A percentile compares a stretch with the other conserved stretches of the same genome.
Evolutionary conservation across 2,888 invertebrate genomes (phyloP).

Genomic region (Caenorhabditis doughertyi): DNA sequence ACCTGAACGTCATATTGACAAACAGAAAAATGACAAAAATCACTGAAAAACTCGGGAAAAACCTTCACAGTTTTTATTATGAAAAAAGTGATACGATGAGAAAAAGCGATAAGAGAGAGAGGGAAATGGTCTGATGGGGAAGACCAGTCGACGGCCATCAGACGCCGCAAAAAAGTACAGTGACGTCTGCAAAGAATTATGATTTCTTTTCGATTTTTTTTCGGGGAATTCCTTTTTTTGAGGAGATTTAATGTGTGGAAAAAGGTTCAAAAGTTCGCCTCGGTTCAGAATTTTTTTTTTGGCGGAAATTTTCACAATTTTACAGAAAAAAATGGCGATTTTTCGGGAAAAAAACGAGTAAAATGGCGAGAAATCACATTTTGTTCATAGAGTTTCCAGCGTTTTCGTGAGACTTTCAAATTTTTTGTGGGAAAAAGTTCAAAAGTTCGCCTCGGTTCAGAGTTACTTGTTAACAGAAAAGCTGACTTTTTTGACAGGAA

Average conservation of each 20-base stretch:
- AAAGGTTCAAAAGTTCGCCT: background rate
- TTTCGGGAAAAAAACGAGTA: no score
- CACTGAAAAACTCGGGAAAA: no score
- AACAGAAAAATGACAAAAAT: background rate
- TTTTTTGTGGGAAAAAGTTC: background rate
- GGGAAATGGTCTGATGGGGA: conserved; percentile 45
- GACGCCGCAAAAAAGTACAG: conserved; percentile 33
- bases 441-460: background rate
- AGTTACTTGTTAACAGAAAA: no score
- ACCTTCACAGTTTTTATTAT: no score
- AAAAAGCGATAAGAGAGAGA: conserved; percentile 6
- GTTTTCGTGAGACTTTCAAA: no score
- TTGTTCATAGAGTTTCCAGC: no score
- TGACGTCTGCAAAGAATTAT: conserved; percentile 17
- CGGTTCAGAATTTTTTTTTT: no score
- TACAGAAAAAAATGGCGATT: no score
- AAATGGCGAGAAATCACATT: no score
- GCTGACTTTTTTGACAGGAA: no score
- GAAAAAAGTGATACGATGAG: conserved; percentile 17
- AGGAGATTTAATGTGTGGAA: background rate
- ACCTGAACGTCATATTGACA: no score
- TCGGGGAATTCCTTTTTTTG: background rate
- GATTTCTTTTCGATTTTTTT: background rate
- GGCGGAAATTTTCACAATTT: no score
- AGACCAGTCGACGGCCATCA: conserved; percentile 14